Percentiles rank a stretch among this genome's conserved stretches.
Evolutionary conservation across 2,113 vertebrate species (phyloP).

Genomic region (Lucifuga dentata): DNA sequence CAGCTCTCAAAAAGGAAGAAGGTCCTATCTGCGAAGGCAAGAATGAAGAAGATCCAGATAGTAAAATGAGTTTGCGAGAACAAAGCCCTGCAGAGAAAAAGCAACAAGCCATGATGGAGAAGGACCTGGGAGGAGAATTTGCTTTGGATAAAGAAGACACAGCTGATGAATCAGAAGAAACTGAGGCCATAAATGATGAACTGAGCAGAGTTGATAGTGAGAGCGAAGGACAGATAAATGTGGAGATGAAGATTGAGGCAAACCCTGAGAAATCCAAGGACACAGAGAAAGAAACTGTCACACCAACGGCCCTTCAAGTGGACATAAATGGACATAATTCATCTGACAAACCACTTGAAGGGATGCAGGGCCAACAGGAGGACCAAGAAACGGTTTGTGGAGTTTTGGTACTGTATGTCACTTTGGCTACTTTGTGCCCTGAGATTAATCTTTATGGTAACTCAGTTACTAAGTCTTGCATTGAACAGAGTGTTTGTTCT

Average conservation of each 20-base stretch:
- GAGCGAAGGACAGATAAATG: background rate
- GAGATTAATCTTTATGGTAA: background rate
- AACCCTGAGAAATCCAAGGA: constrained; percentile 6
- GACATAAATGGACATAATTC: constrained; percentile 15
- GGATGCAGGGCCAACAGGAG: constrained; percentile 13
- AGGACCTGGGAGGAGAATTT: background rate
- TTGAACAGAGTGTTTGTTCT: background rate
- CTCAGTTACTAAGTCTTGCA: background rate
- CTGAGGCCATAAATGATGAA: constrained; percentile 18
- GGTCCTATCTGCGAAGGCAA: constrained; percentile 23
- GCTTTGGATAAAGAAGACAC: background rate
- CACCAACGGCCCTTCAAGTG: constrained; percentile 7
- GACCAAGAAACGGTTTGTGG: constrained; percentile 62
- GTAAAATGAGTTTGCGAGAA: background rate
- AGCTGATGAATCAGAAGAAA: constrained; percentile 1
- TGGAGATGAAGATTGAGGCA: background rate
- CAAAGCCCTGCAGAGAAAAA: too few species aligned
- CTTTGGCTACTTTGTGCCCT: background rate
- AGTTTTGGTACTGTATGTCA: background rate
- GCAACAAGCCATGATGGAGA: background rate
- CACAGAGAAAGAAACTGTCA: constrained; percentile 4
- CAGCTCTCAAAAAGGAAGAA: constrained; percentile 28
- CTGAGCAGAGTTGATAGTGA: background rate
- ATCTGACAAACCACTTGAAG: constrained; percentile 29
- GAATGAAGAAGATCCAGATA: background rate